phyloP scores from a whole-genome alignment of 2,113 vertebrate species.

The Cyanoliseus patagonus region DNA sequence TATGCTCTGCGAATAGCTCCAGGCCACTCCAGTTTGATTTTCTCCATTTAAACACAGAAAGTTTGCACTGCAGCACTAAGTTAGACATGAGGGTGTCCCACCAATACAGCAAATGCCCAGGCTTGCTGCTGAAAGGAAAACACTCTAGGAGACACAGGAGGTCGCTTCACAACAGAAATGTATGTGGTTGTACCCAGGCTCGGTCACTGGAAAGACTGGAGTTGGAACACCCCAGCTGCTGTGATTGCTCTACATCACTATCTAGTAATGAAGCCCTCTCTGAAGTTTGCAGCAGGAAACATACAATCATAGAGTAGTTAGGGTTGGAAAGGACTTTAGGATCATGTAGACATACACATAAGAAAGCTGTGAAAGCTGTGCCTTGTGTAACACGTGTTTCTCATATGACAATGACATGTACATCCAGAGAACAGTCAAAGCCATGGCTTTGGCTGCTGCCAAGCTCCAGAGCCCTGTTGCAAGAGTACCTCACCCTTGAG shows the following conservation, averaged over 20 bases:
- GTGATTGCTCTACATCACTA: neutral
- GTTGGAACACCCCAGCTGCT: neutral
- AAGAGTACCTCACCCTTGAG: neutral
- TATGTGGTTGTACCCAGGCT: neutral
- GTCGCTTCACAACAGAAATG: neutral
- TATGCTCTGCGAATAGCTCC: neutral
- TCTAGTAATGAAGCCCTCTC: neutral
- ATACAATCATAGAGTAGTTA: neutral
- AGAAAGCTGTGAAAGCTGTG: neutral
- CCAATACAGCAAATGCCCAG: neutral
- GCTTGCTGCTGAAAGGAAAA: neutral
- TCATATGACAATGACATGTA: neutral
- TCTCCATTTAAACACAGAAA: neutral
- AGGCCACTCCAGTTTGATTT: neutral
- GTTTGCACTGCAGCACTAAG: neutral
- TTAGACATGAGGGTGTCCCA: neutral
- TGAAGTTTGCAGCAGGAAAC: neutral
- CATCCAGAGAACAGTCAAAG: neutral
- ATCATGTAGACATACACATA: neutral
- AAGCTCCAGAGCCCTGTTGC: neutral
- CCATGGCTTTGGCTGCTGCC: neutral
- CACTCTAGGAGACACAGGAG: neutral
- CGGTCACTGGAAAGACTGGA: rapidly evolving
- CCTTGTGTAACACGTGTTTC: neutral
- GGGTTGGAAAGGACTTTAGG: neutral